Conservation (phyloP, 2,888 invertebrate genomes). For the Notodonta dromedarius region DNA sequence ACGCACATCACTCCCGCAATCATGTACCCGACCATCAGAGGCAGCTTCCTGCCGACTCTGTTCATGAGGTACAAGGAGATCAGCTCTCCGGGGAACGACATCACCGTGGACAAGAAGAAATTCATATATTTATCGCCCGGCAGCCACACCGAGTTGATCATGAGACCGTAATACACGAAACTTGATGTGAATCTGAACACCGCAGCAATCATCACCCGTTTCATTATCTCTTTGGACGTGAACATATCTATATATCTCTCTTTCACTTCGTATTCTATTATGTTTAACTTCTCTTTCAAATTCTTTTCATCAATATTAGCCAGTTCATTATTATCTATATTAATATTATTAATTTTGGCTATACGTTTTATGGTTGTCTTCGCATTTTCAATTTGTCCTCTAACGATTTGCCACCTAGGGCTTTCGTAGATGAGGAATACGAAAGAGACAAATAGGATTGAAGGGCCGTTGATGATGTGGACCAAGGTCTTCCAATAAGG, state of each 20-base stretch:
- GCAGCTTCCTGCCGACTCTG: conserved; percentile 63
- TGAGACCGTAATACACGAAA: conserved; percentile 71
- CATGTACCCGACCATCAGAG: conserved; percentile 58
- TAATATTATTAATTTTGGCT: conserved; percentile 59
- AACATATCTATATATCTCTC: conserved; percentile 57
- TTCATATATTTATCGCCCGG: conserved; percentile 72
- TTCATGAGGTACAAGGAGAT: conserved; percentile 66
- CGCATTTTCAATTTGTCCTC: conserved; percentile 59
- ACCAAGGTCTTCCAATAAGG: conserved; percentile 67
- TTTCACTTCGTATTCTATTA: conserved; percentile 50
- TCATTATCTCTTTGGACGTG: conserved; percentile 59
- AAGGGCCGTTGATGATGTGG: conserved; percentile 63
- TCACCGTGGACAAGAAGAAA: conserved; percentile 64
- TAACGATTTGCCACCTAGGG: conserved; percentile 69
- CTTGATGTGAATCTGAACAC: conserved; percentile 59
- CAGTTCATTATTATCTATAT: conserved; percentile 54
- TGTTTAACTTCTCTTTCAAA: conserved; percentile 59
- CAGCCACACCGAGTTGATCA: conserved; percentile 68
- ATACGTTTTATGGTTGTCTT: conserved; percentile 54
- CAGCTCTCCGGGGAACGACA: conserved; percentile 73
- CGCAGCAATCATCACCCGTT: conserved; percentile 52
- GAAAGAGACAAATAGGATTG: conserved; percentile 55
- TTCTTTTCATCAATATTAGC: conserved; percentile 48
- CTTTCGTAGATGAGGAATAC: conserved; percentile 62
- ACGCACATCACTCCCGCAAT: conserved; percentile 58